These are phyloP conservation scores for Bellardia pandia DNA, from an alignment of 2,888 invertebrate genomes.

Conservation along the genomic window DNA sequence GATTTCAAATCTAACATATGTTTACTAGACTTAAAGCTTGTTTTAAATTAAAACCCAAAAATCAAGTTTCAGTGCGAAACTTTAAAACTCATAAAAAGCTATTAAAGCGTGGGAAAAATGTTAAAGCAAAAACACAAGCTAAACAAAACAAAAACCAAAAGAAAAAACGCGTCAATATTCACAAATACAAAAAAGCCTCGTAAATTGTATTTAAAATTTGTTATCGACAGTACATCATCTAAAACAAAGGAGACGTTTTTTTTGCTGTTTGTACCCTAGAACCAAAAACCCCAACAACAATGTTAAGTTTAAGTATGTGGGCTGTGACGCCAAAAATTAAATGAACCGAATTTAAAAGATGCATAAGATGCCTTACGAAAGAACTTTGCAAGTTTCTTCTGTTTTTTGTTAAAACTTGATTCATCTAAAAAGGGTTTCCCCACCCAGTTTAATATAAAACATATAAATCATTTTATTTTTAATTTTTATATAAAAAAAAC, in stretches of 20 bases:
- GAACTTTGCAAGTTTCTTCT: constrained; percentile 19
- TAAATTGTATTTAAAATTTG: constrained; percentile 71
- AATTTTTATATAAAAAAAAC: constrained; percentile 38
- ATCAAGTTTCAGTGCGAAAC: constrained; percentile 31
- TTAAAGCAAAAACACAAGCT: constrained; percentile 11
- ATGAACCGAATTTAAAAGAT: constrained; percentile 65
- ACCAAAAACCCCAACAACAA: constrained; percentile 21
- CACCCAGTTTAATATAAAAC: constrained; percentile 74
- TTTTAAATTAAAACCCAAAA: constrained; percentile 62
- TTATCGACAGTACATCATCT: constrained; percentile 71
- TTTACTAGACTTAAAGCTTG: constrained; percentile 53
- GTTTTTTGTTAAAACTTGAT: constrained; percentile 50
- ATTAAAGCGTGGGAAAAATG: constrained; percentile 70
- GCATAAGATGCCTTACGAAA: constrained; percentile 25
- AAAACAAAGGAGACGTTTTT: constrained; percentile 36
- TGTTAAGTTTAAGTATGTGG: constrained; percentile 76
- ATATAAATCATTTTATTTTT: constrained; percentile 71
- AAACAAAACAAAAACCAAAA: neutral
- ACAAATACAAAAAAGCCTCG: constrained; percentile 61
- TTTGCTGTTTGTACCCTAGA: neutral
- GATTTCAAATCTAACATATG: constrained; percentile 58
- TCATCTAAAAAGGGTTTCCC: constrained; percentile 74
- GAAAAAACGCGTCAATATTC: constrained; percentile 65
- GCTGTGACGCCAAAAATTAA: constrained; percentile 79
- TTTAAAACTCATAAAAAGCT: constrained; percentile 18